Evolutionary conservation across 2,888 invertebrate genomes (phyloP), one percentile per base, ranked within the genome.

Genomic region (Rhimphoctona megacephalus): DNA sequence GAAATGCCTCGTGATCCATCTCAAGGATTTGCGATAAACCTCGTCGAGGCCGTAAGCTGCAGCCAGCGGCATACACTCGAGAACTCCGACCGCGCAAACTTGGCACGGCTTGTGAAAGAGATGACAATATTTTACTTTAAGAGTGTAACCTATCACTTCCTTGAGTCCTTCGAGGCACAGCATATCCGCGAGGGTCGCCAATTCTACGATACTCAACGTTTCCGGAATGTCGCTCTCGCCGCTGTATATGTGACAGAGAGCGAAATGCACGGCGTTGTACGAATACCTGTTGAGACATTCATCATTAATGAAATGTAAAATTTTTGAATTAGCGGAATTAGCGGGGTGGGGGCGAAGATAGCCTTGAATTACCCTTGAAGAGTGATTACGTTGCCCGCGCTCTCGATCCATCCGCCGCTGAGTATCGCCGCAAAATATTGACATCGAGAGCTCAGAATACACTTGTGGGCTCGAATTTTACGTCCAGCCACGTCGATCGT

Each of bases 71-170:
- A 99, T 95, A 87, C 98, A 98, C 93, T 99, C 98, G 52, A 98
- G 94, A 3, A 98, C 97, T 7, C 98, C 98, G 69, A 97, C 96
- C 25, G 97, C 97, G 94, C 99, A 99, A 49, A 97, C 97, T 69
- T 97, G 96, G 94, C 99, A 99, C 0, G 99, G 99, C 97, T 97
- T 97, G 93, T 99, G 99, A 94, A 99, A 99, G 94, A 98, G 97
- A 94, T 99, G 99, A 93, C 99, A 99, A 94, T 98, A 98, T 94
- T 98, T 97, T 30, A 96, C 96, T 94, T 98, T 98, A 49, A 99
- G 95, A 0, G 98, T 97, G 91, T 98, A 97, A 92, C 97, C 97
- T 0, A 98, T 98, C 3, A 98, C 98, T 95, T 99, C 98, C 93
- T 98, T 98, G 6, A 99, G 95, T 0, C 98, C 98, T 94, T 98